phyloP scores from a whole-genome alignment of 2,113 vertebrate genomes.

The Sapajus apella region DNA sequence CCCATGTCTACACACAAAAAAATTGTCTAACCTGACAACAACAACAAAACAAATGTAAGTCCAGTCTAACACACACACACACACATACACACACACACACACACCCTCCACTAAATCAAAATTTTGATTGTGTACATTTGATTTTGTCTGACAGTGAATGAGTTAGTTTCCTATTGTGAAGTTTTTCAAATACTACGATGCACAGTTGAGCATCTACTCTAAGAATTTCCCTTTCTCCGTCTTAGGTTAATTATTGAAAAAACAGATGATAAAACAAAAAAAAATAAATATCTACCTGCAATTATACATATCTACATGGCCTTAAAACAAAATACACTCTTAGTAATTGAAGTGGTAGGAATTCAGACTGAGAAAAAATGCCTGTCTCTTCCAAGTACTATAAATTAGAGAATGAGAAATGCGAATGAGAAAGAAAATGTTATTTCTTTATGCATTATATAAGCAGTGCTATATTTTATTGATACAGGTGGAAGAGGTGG shows the following conservation, averaged over 20 bases:
- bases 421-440: not conserved
- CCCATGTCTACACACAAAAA: not conserved
- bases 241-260: not conserved
- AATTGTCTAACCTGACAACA: not conserved
- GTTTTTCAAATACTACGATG: not conserved
- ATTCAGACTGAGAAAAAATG: not conserved
- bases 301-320: not conserved
- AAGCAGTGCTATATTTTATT: not conserved
- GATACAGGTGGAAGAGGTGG: too few relatives aligned
- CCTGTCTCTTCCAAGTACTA: not conserved
- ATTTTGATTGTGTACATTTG: not conserved
- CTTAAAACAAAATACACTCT: not conserved
- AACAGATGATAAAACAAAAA: not conserved
- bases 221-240: not conserved
- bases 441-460: not conserved
- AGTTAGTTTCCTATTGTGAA: not conserved
- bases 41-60: not conserved
- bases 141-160: not conserved
- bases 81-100: not conserved
- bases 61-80: not conserved
- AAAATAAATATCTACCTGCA: not conserved
- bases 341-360: not conserved
- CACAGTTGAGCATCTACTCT: not conserved
- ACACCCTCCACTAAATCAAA: not conserved
- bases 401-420: not conserved